These are phyloP conservation scores for Pao palembangensis DNA, from an alignment of 2,113 vertebrate species.

Conservation along the genomic window DNA sequence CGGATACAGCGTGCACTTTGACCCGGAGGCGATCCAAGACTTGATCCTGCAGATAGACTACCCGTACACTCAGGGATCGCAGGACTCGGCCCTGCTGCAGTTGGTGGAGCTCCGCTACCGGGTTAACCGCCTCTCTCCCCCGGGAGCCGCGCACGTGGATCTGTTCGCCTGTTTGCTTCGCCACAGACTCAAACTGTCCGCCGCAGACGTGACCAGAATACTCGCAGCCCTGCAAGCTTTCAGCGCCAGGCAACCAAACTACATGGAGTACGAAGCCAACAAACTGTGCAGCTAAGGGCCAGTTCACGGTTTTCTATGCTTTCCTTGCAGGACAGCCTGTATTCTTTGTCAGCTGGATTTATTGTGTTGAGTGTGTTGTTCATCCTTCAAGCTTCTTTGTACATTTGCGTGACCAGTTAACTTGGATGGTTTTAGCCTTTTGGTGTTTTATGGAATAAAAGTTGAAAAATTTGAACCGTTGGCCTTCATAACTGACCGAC, in stretches of 20 bases:
- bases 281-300: slow-evolving; percentile 92
- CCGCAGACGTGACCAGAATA: slow-evolving; percentile 90
- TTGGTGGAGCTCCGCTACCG: slow-evolving; percentile 92
- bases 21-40: slow-evolving; percentile 94
- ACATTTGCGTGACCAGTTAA: slow-evolving; percentile 63
- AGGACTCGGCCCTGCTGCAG: slow-evolving; percentile 93
- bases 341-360: slow-evolving; percentile 47
- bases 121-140: slow-evolving; percentile 92
- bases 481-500: too few relatives aligned
- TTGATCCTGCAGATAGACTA: slow-evolving; percentile 96
- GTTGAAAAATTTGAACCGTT: neutral
- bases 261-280: slow-evolving; percentile 84
- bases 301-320: slow-evolving; percentile 53
- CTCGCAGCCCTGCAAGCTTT: slow-evolving; percentile 88
- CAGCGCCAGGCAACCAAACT: slow-evolving; percentile 83
- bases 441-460: slow-evolving; percentile 44
- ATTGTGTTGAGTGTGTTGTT: slow-evolving; percentile 59
- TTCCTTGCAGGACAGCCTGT: slow-evolving; percentile 34
- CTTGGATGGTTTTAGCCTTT: slow-evolving; percentile 50
- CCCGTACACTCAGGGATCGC: slow-evolving; percentile 94
- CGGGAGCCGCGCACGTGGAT: slow-evolving; percentile 84
- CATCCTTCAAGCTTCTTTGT: slow-evolving; percentile 57
- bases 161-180: slow-evolving; percentile 94
- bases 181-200: slow-evolving; percentile 92
- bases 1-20: slow-evolving; percentile 95